Evolutionary conservation across 2,797 vertebrate genomes (phyloP).

Genomic region (Sebastes jordani): DNA sequence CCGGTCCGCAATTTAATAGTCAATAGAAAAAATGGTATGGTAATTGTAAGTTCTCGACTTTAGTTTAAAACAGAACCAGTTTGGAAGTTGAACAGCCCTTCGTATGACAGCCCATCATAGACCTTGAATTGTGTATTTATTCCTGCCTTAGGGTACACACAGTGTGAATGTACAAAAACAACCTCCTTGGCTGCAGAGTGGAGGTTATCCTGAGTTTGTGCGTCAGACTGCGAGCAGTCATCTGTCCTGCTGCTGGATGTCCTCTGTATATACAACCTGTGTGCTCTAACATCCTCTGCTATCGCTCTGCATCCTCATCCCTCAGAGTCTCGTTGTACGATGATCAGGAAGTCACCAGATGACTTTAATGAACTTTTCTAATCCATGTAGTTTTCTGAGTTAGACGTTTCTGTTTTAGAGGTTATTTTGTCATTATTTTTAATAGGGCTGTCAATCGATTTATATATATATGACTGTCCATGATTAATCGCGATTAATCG

Average conservation of each 20-base stretch:
- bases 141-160: neutral
- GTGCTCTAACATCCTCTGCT: neutral
- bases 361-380: neutral
- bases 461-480: no score
- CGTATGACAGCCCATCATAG: neutral
- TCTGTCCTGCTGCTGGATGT: conserved; percentile 1
- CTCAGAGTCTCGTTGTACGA: neutral
- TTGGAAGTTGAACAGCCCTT: neutral
- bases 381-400: neutral
- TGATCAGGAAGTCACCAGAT: neutral
- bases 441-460: neutral
- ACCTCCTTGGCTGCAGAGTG: neutral
- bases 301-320: neutral
- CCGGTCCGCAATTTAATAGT: neutral
- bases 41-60: neutral
- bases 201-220: neutral
- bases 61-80: neutral
- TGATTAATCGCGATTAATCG: no score
- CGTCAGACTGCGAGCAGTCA: neutral
- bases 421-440: neutral
- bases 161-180: neutral
- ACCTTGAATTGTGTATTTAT: neutral
- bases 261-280: neutral
- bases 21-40: neutral
- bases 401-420: neutral